Evolutionary conservation across 2,113 vertebrate species (phyloP), one percentile per base, ranked within the genome.

Genomic region (Craseonycteris thonglongyai): DNA sequence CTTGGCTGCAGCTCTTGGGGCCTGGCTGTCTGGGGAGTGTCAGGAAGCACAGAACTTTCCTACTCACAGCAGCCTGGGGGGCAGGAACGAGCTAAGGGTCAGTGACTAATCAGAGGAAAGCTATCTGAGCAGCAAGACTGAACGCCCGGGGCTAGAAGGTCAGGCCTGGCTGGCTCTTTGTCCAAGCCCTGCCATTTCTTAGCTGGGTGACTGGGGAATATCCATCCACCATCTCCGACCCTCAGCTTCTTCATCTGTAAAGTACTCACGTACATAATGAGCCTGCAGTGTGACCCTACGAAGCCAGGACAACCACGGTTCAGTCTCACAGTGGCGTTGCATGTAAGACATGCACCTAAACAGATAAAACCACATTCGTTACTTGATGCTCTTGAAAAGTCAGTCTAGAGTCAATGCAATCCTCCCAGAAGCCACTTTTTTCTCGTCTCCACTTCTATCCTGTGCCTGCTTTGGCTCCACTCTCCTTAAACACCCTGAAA

Each of bases 1-100:
- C 92, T 81, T 96, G 97, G 92, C 92, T 96, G 71, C 90, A 79
- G 69, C 81, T 65, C 61, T 83, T 93, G 79, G 65, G 96, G 87
- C 79, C 90, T 76, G 51, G 78, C 40, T 96, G 93, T 96, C 95
- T 97, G 90, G 78, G 61, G 63, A 93, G 49, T 4, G 22, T 92
- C 88, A 84, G 90, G 75, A 80, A 66, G 81, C 75, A 66, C 79
- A 95, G 75, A 83, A 35, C 69, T n/a, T 87, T 88, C 59, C 71
- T 71, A 40, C 58, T 95, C 59, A 15, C 14, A 26, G 22, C 0
- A 2, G 24, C 26, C 22, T 33, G 19, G 12, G 49, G n/a, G 5
- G 3, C 63, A 33, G 40, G 47, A 45, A 16, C 58, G 56, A 72
- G 28, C 54, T 33, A 26, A 10, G 42, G 54, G 13, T 47, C 38